Evolutionary conservation across 2,888 invertebrate genomes (phyloP).

Genomic region (Onthophagus sagittarius): DNA sequence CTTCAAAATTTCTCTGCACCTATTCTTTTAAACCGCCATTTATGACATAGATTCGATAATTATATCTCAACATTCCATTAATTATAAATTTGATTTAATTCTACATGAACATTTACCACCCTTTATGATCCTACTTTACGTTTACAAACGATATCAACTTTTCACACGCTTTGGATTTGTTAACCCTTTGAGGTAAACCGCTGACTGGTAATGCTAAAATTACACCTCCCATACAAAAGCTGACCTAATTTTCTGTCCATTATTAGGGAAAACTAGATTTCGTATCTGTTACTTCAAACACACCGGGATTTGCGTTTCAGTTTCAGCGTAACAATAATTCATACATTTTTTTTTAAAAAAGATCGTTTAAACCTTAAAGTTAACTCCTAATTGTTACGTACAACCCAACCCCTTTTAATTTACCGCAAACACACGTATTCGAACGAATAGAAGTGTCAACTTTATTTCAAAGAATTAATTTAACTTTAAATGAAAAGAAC

Average conservation of each 20-base stretch:
- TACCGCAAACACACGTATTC: not conserved
- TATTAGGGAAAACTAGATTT: not conserved
- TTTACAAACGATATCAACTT: not conserved
- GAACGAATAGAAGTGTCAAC: not conserved
- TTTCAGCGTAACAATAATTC: too few relatives aligned
- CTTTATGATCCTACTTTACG: too few relatives aligned
- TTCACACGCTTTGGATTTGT: not conserved
- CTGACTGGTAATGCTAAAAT: not conserved
- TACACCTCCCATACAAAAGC: not conserved
- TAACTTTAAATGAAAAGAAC: not conserved
- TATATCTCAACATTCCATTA: too few relatives aligned
- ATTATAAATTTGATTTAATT: not conserved
- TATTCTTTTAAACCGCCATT: not conserved
- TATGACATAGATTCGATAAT: too few relatives aligned
- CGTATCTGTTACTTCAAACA: not conserved
- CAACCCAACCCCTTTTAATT: not conserved
- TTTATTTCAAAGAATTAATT: not conserved
- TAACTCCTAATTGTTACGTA: not conserved
- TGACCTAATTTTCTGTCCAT: not conserved
- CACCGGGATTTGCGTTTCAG: not conserved
- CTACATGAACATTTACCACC: not conserved
- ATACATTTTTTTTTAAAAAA: too few relatives aligned
- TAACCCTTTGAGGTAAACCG: not conserved
- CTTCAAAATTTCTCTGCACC: not conserved
- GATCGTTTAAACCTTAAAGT: too few relatives aligned